Evolutionary conservation across 2,113 vertebrate genomes (phyloP).

Genomic region (Myocastor coypus): DNA sequence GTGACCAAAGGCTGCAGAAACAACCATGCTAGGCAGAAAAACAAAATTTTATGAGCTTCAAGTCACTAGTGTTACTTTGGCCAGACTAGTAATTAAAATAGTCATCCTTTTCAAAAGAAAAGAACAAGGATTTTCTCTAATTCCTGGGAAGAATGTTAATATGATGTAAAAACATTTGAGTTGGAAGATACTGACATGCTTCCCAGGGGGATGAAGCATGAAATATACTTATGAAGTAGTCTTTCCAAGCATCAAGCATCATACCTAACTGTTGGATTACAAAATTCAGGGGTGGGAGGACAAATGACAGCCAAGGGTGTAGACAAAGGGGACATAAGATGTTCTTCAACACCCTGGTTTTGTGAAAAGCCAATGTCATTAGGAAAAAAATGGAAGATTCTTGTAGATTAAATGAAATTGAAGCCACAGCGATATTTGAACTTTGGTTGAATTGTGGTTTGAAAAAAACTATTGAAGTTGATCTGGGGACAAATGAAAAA

Average conservation of each 20-base stretch:
- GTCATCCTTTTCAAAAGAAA: neutral
- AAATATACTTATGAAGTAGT: neutral
- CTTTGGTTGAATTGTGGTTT: neutral
- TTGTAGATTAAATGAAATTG: neutral
- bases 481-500: neutral
- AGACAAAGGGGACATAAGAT: neutral
- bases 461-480: neutral
- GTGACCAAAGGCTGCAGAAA: neutral
- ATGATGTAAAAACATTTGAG: neutral
- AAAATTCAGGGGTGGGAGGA: neutral
- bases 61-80: neutral
- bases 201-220: neutral
- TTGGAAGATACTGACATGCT: neutral
- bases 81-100: neutral
- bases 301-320: neutral
- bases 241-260: neutral
- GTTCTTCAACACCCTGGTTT: neutral
- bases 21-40: neutral
- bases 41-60: neutral
- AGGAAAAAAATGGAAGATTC: neutral
- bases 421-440: neutral
- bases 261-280: neutral
- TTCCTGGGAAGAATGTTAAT: neutral
- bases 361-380: neutral
- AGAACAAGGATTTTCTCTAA: neutral